A percentile compares a stretch with the other conserved stretches of the same genome.
phyloP scores from a whole-genome alignment of 2,797 vertebrate species.

The Hippoglossus hippoglossus region DNA sequence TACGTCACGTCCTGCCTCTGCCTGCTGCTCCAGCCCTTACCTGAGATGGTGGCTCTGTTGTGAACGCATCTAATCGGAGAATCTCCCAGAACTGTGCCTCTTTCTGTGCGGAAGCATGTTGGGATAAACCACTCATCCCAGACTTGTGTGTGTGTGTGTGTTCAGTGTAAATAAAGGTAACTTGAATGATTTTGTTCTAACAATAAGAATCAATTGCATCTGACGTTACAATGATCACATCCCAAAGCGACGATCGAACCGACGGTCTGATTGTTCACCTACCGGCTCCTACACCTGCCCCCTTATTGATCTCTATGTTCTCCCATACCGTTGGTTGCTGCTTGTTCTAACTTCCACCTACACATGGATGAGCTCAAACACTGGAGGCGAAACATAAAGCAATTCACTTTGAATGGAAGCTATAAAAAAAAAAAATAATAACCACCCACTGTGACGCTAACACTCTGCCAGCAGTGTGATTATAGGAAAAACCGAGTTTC shows the following conservation, averaged over 20 bases:
- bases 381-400: background rate
- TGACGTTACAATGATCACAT: background rate
- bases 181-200: background rate
- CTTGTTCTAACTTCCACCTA: background rate
- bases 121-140: background rate
- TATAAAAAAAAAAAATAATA: background rate
- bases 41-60: too few species aligned
- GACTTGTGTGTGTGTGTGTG: background rate
- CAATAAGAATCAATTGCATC: background rate
- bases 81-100: too few species aligned
- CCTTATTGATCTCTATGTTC: background rate
- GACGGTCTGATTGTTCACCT: background rate
- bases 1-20: too few species aligned
- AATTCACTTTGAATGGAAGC: slow-evolving; percentile 14
- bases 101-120: background rate
- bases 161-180: background rate
- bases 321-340: background rate
- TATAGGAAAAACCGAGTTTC: background rate
- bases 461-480: background rate
- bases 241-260: background rate
- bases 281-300: too few species aligned
- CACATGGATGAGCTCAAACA: background rate
- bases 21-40: too few species aligned
- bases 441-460: background rate
- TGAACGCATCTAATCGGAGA: too few species aligned